Evolutionary conservation across 2,888 invertebrate genomes (phyloP), one percentile per base, ranked within the genome.

Genomic region (Vandiemenella viatica): DNA sequence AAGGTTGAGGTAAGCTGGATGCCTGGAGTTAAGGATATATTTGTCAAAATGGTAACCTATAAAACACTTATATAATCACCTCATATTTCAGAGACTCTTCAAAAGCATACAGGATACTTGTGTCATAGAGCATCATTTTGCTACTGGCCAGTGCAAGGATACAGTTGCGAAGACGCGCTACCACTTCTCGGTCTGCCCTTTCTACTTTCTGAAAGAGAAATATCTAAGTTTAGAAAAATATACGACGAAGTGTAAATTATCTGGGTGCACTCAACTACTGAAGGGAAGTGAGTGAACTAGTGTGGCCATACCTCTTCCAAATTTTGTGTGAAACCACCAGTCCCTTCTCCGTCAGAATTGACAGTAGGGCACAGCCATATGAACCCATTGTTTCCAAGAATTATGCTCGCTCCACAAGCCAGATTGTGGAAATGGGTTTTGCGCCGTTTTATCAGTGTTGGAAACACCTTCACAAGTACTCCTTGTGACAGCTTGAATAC

Each of bases 391-490:
- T 92, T 93, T 6, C 97, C 97, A 19, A 98, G 74, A 51, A 98
- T 93, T 18, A 97, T 71, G 51, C 87, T 88, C 0, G 88, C 87
- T 1, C 96, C 96, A 63, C 88, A 87, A 0, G 88, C 81, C 48
- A 98, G 69, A 66, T 86, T 86, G 64, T 97, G 95, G 62, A 96
- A 96, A 66, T 97, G 95, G 43, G 89, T 91, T 67, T 98, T 98
- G 50, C 92, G 79, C 16, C 93, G 74, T 63, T 89, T 90, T 17
- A 98, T 80, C 22, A 97, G 68, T 2, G 91, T 88, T 1, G 96
- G 90, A 43, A 89, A 85, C 0, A 98, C 95, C 67, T 86, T 86
- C 0, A 96, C 72, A 51, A 96, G 67, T 16, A 85, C 77, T 0
- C 96, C 96, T 70, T 95, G 93, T 0, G 82, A 79, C 3, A 93